A percentile compares a stretch with the other conserved stretches of the same genome.
Conservation (phyloP, 2,888 invertebrate genomes). For the Chymomyza fuscimana region DNA sequence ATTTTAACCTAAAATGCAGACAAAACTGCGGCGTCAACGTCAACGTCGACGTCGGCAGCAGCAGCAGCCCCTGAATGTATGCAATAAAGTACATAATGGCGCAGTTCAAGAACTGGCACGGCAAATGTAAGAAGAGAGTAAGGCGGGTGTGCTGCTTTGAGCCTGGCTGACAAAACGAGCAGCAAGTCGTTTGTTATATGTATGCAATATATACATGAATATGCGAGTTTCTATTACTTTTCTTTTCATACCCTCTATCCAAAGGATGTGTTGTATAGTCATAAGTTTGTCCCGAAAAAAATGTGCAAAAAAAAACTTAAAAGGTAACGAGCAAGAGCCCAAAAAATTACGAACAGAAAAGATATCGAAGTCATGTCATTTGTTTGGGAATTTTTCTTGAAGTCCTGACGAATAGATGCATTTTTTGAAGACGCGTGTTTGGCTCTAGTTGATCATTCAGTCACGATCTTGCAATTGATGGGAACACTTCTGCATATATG, state of each 20-base stretch:
- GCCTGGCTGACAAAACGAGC: conserved; percentile 45
- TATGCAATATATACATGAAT: conserved; percentile 19
- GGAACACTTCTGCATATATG: too few species aligned
- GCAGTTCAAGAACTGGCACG: conserved; percentile 69
- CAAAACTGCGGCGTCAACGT: conserved; percentile 40
- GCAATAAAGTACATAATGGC: conserved; percentile 74
- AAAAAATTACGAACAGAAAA: too few species aligned
- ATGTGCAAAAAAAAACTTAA: too few species aligned
- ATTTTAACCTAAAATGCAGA: conserved; percentile 70
- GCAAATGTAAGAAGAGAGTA: conserved; percentile 22
- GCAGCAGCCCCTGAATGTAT: conserved; percentile 65
- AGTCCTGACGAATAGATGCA: too few species aligned
- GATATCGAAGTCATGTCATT: too few species aligned
- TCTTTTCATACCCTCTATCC: conserved; percentile 39
- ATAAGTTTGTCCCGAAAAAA: too few species aligned
- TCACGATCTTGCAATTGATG: too few species aligned
- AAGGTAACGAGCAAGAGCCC: too few species aligned
- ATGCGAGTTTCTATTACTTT: conserved; percentile 62
- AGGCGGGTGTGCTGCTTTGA: not conserved
- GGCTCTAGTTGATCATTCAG: too few species aligned
- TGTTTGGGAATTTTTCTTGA: too few species aligned
- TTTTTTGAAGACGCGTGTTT: too few species aligned
- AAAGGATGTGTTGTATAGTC: not conserved
- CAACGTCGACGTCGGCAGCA: not conserved
- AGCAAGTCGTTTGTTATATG: conserved; percentile 40